Base-by-base conservation (phyloP, 2,888 invertebrate genomes). In the Chrysomela aeneicollis region DNA sequence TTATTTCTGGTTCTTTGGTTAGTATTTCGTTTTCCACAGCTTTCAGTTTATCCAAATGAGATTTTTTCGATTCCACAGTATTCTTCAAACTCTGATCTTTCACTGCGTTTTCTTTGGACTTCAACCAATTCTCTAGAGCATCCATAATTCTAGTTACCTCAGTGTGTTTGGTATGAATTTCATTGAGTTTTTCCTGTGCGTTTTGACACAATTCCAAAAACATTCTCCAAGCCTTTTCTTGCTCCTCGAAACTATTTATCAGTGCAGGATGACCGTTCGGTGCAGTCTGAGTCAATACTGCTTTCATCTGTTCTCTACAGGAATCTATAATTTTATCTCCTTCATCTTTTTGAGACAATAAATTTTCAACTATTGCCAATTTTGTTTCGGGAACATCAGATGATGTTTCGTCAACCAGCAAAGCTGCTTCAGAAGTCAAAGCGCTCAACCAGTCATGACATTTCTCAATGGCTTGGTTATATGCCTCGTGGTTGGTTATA, bases 1-100 rank as follows among this genome's bases (percentile, higher is more conserved):
- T 86, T 67, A 95, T 89, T 50, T 92, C 90, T 2, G 86, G 83
- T 50, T 87, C 88, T 77, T 91, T 92, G 0, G 87, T 84, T 2
- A 85, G 78, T 53, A 95, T 89, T 76, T 92, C 93, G 64, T 86
- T 86, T 75, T 92, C 89, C 63, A 93, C 84, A 51, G 86, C 85
- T 71, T 89, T 89, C 0, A 97, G 85, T 80, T 93, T 93, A 60
- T 90, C 88, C 59, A 95, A 84, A 81, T 95, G 93, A 8, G 86
- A 85, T 68, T 88, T 86, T 82, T 97, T 97, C 1, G 93, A 88
- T 72, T 93, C 93, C 32, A 93, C 88, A 2, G 91, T 93, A 76
- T 90, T 94, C 81, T 93, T 94, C 1, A 96, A 85, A 71, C 93
- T 93, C 82, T 95, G 95, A 79, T 95, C 95, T 81, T 95, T 93